phyloP scores from a whole-genome alignment of 2,113 vertebrate genomes.

The Sitta europaea region DNA sequence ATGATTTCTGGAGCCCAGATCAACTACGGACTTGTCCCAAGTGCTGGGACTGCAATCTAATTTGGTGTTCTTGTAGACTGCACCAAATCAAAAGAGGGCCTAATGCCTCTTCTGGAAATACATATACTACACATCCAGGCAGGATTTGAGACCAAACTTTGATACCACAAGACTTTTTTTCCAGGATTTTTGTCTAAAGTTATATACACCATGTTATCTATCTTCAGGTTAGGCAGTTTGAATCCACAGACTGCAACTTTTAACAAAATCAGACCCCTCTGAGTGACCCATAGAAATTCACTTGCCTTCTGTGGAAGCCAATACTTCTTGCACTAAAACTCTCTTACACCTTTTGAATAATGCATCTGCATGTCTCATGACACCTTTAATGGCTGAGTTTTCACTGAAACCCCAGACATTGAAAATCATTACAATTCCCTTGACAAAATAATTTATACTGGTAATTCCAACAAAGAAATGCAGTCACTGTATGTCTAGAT shows the following conservation, averaged over 20 bases:
- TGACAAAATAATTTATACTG: background rate
- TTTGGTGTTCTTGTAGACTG: background rate
- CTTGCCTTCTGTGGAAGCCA: background rate
- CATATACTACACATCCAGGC: background rate
- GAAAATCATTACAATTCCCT: background rate
- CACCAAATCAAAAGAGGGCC: background rate
- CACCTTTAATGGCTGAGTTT: background rate
- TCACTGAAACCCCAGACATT: background rate
- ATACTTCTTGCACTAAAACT: background rate
- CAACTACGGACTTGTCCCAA: background rate
- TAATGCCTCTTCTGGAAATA: background rate
- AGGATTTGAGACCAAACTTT: background rate
- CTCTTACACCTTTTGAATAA: background rate
- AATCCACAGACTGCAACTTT: background rate
- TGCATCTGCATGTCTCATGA: background rate
- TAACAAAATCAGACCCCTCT: background rate
- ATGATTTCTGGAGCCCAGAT: background rate
- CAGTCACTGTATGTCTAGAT: background rate
- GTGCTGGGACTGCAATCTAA: fast-evolving
- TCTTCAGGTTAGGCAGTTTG: background rate
- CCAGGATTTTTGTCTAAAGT: background rate
- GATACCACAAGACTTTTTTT: background rate
- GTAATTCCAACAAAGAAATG: background rate
- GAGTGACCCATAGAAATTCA: background rate
- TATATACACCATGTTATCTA: background rate